A percentile compares a stretch with the other conserved stretches of the same genome.
Conservation (phyloP, 2,113 vertebrate species). For the Gallinago jamesoni region DNA sequence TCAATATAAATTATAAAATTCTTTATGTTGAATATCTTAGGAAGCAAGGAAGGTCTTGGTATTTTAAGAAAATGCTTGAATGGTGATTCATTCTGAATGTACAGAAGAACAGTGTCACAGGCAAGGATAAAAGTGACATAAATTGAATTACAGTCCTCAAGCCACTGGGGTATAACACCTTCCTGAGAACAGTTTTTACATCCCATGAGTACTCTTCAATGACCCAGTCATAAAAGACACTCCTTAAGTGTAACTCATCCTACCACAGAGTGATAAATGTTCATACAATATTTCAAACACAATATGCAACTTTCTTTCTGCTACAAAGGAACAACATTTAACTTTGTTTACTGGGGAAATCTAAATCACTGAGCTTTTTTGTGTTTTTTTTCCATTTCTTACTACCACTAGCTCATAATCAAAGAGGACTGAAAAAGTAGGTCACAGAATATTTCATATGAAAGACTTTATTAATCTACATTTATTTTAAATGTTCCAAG, state of each 20-base stretch:
- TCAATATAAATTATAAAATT: not conserved
- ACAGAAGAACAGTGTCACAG: not conserved
- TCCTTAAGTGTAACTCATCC: not conserved
- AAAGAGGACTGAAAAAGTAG: not conserved
- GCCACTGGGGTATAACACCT: rapidly evolving
- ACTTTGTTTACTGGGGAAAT: not conserved
- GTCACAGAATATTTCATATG: constrained; percentile 20
- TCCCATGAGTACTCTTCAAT: not conserved
- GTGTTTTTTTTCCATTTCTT: not conserved
- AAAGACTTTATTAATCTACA: constrained; percentile 9
- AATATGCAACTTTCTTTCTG: not conserved
- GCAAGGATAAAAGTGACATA: not conserved
- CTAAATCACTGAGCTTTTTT: not conserved
- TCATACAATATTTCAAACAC: not conserved
- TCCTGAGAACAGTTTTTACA: not conserved
- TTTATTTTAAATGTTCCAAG: constrained; percentile 19
- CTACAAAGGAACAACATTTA: not conserved
- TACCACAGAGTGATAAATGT: not conserved
- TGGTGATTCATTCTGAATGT: not conserved
- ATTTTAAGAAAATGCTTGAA: not conserved
- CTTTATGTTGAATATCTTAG: not conserved
- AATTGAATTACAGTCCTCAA: not conserved
- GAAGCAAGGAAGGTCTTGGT: not conserved
- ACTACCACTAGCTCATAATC: not conserved
- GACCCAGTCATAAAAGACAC: not conserved